Conservation (phyloP, 1,140 invertebrate genomes). For the Stenopsyche tienmushanensis region DNA sequence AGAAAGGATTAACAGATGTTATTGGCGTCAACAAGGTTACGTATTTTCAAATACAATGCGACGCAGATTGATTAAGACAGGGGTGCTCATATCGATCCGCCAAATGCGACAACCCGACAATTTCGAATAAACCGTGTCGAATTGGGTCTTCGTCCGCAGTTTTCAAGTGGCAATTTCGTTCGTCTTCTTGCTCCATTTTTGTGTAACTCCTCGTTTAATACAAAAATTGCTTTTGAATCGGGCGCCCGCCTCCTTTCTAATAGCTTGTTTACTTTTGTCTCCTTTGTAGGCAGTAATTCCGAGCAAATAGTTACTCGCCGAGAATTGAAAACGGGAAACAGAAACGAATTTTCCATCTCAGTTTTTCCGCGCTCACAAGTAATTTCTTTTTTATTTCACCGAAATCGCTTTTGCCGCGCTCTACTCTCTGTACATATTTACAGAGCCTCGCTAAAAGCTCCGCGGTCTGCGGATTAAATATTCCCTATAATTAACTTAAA, state of each 20-base stretch:
- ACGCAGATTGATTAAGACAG: not conserved
- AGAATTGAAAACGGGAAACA: conserved; percentile 34
- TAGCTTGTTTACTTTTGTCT: conserved; percentile 30
- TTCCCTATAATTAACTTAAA: not conserved
- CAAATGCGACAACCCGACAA: too few relatives aligned
- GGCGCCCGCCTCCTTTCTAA: conserved; percentile 13
- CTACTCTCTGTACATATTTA: conserved; percentile 33
- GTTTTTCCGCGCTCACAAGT: conserved; percentile 20
- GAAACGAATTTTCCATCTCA: conserved; percentile 33
- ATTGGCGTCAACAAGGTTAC: not conserved
- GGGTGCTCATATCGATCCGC: too few relatives aligned
- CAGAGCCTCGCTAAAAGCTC: conserved; percentile 5
- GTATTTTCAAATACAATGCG: not conserved
- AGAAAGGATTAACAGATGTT: not conserved
- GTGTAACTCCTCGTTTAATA: conserved; percentile 13
- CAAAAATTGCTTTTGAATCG: conserved; percentile 28
- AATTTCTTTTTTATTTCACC: conserved; percentile 33
- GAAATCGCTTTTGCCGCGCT: conserved; percentile 33
- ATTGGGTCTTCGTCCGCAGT: too few relatives aligned
- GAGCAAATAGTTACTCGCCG: conserved; percentile 36
- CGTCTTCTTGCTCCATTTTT: too few relatives aligned
- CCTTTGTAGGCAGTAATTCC: conserved; percentile 26
- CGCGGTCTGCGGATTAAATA: not conserved
- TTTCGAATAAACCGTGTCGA: too few relatives aligned
- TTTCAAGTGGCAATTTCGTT: too few relatives aligned